Evolutionary conservation across 2,888 invertebrate genomes (phyloP).

Genomic region (Chrysolina haemoptera): DNA sequence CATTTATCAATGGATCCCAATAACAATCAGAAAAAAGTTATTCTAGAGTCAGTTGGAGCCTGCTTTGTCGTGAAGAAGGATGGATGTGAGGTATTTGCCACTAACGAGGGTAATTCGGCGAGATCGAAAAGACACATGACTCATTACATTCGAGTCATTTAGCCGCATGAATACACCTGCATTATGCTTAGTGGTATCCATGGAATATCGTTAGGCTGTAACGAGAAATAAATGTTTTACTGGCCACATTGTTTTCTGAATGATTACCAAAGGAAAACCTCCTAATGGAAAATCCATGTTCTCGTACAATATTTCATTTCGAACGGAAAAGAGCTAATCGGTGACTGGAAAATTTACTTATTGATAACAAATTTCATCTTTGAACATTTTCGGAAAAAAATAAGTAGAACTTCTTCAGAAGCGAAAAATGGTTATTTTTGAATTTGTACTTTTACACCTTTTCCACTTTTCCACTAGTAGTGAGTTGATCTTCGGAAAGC

Average conservation of each 20-base stretch:
- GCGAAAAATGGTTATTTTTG: no score
- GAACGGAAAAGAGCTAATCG: not conserved
- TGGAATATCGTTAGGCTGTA: slow-evolving; percentile 3
- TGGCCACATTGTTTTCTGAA: slow-evolving; percentile 11
- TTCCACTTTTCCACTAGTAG: no score
- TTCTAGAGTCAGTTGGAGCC: no score
- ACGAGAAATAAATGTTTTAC: slow-evolving; percentile 11
- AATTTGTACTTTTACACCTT: no score
- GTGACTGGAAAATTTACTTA: not conserved
- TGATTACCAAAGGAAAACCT: slow-evolving; percentile 6
- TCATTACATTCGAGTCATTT: slow-evolving; percentile 8
- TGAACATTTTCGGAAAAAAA: not conserved
- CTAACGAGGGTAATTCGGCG: slow-evolving; percentile 11
- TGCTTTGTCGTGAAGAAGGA: not conserved
- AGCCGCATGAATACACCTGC: slow-evolving; percentile 4
- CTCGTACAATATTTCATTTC: not conserved
- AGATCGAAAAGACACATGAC: not conserved
- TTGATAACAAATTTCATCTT: no score
- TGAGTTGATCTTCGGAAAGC: no score
- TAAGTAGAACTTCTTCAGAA: not conserved
- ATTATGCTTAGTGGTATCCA: slow-evolving; percentile 1
- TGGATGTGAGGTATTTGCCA: not conserved
- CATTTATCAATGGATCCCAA: no score
- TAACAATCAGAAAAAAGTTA: no score
- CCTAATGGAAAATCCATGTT: slow-evolving; percentile 1